These are phyloP conservation scores for Machimus rusticus DNA, from an alignment of 2,888 invertebrate species.

Conservation along the genomic window DNA sequence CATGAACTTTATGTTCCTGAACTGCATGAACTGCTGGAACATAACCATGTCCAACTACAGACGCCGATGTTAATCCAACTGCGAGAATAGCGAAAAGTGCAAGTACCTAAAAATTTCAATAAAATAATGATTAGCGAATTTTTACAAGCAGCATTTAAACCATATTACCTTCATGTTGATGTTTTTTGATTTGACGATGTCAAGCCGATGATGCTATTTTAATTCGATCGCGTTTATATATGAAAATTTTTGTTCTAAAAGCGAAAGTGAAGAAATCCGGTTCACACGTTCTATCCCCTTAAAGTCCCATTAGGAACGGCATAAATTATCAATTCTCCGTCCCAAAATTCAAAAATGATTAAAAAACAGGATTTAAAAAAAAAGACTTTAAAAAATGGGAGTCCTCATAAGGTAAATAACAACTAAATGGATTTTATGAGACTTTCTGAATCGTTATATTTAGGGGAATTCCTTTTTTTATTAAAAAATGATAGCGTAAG, in stretches of 20 bases:
- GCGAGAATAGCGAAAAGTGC: not conserved
- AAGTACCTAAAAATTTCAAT: not conserved
- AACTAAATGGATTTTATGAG: not conserved
- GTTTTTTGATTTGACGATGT: not conserved
- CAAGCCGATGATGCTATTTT: not conserved
- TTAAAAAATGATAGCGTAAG: not conserved
- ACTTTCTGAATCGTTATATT: not conserved
- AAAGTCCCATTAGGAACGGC: not conserved
- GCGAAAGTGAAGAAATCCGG: not conserved
- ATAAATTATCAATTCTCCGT: slow-evolving; percentile 4
- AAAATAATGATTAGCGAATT: not conserved
- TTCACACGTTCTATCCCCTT: not conserved
- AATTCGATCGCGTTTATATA: not conserved
- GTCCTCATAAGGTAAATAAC: not conserved
- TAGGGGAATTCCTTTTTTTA: not conserved
- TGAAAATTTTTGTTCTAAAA: not conserved
- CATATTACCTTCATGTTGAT: not conserved
- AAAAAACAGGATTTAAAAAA: not conserved
- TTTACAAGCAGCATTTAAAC: not conserved
- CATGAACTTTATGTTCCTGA: not conserved
- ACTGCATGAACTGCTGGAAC: not conserved
- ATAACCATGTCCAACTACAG: not conserved
- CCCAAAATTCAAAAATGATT: not conserved
- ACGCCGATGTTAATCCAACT: not conserved
- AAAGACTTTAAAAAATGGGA: not conserved